Percentiles rank a stretch among this genome's conserved stretches.
phyloP scores from a whole-genome alignment of 2,797 vertebrate species.

The Pristis pectinata region DNA sequence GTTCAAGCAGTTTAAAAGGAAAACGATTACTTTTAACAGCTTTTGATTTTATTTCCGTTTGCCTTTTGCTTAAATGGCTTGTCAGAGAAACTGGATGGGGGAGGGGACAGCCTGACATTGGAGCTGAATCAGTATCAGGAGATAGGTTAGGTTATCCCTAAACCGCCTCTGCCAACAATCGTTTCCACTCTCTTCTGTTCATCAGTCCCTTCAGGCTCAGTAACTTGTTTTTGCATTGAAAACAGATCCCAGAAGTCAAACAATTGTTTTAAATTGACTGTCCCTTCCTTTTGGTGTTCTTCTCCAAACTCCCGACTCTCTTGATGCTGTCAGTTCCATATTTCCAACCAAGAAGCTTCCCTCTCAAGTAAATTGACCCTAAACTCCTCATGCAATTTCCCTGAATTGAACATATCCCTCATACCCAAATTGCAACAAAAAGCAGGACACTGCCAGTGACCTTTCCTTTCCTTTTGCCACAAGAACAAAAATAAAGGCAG shows the following conservation, averaged over 20 bases:
- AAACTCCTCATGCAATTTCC: neutral
- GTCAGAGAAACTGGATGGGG: neutral
- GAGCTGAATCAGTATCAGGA: neutral
- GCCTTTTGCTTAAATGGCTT: neutral
- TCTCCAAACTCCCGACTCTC: neutral
- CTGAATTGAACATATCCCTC: neutral
- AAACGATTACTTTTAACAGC: neutral
- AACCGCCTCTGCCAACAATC: neutral
- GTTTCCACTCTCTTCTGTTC: neutral
- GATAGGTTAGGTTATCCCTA: neutral
- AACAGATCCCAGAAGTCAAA: neutral
- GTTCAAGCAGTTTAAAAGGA: slow-evolving; percentile 8
- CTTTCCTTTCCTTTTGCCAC: too few relatives aligned
- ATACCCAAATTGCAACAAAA: neutral
- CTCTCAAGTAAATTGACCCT: neutral
- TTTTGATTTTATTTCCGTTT: neutral
- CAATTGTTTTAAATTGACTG: neutral
- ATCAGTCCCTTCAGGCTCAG: neutral
- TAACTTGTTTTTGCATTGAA: neutral
- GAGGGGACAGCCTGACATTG: neutral
- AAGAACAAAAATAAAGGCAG: too few relatives aligned
- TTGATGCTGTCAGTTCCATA: neutral
- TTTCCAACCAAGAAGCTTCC: neutral
- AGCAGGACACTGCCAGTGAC: neutral
- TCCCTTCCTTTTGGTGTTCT: neutral